Conservation (phyloP, 1,140 invertebrate genomes). For the Zaprionus africanus region DNA sequence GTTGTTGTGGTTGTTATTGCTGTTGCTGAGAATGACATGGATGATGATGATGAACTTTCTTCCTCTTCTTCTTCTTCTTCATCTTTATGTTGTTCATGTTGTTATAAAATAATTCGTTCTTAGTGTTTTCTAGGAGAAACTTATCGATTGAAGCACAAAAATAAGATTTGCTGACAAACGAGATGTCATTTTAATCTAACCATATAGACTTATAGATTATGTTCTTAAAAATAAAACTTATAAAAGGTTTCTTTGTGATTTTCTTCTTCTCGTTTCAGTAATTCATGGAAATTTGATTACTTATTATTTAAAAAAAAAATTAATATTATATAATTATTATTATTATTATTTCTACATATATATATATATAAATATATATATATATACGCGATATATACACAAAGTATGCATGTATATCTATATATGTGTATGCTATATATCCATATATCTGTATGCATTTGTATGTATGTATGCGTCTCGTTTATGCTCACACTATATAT, state of each 20-base stretch:
- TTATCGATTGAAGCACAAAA: slow-evolving; percentile 78
- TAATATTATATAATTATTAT: slow-evolving; percentile 29
- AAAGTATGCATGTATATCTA: slow-evolving; percentile 15
- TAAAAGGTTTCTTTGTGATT: slow-evolving; percentile 81
- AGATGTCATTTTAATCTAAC: slow-evolving; percentile 75
- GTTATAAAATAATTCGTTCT: slow-evolving; percentile 68
- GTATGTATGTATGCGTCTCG: not conserved
- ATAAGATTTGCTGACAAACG: slow-evolving; percentile 71
- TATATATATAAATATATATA: slow-evolving; percentile 64
- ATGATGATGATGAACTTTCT: slow-evolving; percentile 22
- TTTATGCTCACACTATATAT: slow-evolving; percentile 59
- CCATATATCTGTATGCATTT: slow-evolving; percentile 41
- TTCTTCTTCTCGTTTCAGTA: slow-evolving; percentile 65
- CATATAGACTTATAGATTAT: slow-evolving; percentile 67
- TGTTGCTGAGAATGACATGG: slow-evolving; percentile 49
- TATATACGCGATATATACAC: slow-evolving; percentile 22
- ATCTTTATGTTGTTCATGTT: slow-evolving; percentile 26
- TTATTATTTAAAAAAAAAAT: slow-evolving; percentile 69
- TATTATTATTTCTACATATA: slow-evolving; percentile 44
- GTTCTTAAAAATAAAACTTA: slow-evolving; percentile 75
- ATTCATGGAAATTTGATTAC: slow-evolving; percentile 82
- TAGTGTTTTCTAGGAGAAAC: slow-evolving; percentile 67
- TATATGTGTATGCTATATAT: slow-evolving; percentile 46
- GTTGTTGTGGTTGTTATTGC: slow-evolving; percentile 12
- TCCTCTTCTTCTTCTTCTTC: slow-evolving; percentile 18